Evolutionary conservation across 2,113 vertebrate genomes (phyloP).

Genomic region (Pavo muticus): DNA sequence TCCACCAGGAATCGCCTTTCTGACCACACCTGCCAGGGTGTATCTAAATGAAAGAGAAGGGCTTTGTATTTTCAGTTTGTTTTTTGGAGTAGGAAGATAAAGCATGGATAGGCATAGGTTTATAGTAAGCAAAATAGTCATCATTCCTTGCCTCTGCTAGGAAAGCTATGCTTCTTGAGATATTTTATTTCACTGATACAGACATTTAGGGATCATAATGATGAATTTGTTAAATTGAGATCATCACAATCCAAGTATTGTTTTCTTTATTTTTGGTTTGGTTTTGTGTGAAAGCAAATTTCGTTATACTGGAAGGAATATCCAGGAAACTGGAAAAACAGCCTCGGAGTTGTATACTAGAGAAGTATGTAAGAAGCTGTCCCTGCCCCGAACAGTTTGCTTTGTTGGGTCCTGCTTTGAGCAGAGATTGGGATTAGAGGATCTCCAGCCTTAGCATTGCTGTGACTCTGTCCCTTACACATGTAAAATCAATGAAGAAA

Average conservation of each 20-base stretch:
- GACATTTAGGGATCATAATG: not conserved
- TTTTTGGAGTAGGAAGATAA: not conserved
- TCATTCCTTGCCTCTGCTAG: not conserved
- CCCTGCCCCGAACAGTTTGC: not conserved
- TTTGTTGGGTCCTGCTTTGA: not conserved
- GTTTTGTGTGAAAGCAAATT: not conserved
- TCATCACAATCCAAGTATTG: not conserved
- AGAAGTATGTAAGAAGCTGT: not conserved
- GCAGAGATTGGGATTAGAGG: not conserved
- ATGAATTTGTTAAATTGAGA: not conserved
- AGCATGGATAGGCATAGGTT: not conserved
- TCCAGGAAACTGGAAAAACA: not conserved
- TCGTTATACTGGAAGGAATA: not conserved
- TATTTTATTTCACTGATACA: too few relatives aligned
- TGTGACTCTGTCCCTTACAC: rapidly evolving
- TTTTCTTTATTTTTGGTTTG: not conserved
- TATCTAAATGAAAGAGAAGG: not conserved
- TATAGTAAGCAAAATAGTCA: too few relatives aligned
- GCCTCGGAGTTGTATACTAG: rapidly evolving
- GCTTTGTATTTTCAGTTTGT: not conserved
- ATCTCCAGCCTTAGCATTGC: rapidly evolving
- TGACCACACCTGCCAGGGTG: not conserved
- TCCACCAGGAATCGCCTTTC: constrained; percentile 11
- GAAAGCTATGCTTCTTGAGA: not conserved
- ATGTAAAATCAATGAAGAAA: too few relatives aligned